Evolutionary conservation across 2,888 invertebrate genomes (phyloP).

Genomic region (Catocala nupta): DNA sequence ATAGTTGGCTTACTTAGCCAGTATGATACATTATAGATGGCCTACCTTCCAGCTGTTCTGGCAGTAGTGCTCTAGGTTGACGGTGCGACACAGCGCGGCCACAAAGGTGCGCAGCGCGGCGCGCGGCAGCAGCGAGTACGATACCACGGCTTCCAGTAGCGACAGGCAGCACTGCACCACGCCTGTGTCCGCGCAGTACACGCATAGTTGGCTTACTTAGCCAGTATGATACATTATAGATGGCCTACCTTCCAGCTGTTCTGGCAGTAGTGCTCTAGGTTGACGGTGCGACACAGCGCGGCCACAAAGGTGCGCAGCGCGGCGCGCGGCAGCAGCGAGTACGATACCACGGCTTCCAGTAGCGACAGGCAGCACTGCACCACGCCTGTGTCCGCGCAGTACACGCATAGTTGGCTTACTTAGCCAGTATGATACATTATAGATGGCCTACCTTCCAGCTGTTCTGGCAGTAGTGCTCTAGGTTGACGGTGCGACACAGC

Average conservation of each 20-base stretch:
- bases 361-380: constrained; percentile 92
- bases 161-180: constrained; percentile 92
- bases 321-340: constrained; percentile 95
- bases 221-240: too few relatives aligned
- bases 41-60: constrained; percentile 91
- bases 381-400: constrained; percentile 88
- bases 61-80: constrained; percentile 93
- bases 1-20: too few relatives aligned
- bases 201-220: constrained; percentile 92
- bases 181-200: constrained; percentile 88
- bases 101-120: constrained; percentile 94
- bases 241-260: constrained; percentile 90
- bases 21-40: too few relatives aligned
- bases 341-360: constrained; percentile 95
- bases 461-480: constrained; percentile 91
- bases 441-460: constrained; percentile 89
- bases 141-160: constrained; percentile 95
- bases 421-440: too few relatives aligned
- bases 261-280: constrained; percentile 92
- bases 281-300: constrained; percentile 95
- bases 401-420: constrained; percentile 91
- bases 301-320: constrained; percentile 93
- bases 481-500: constrained; percentile 95
- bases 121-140: constrained; percentile 95
- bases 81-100: constrained; percentile 94